phyloP scores from a whole-genome alignment of 2,888 invertebrate genomes.

The Andricus quercusramuli region DNA sequence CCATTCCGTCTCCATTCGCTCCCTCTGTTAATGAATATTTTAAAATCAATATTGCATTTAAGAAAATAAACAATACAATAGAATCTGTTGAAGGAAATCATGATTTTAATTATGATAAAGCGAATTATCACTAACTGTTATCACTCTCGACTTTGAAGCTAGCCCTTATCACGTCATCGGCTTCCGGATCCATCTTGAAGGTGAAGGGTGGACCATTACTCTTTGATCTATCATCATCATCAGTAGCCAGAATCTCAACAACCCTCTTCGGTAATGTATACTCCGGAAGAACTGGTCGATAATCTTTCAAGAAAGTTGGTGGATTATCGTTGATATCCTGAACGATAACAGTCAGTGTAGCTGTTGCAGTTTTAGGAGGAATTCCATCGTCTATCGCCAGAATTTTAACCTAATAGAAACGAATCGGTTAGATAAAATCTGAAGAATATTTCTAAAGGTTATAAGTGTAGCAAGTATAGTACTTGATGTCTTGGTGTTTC shows the following conservation, averaged over 20 bases:
- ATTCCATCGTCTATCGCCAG: slow-evolving; percentile 96
- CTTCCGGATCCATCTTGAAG: slow-evolving; percentile 94
- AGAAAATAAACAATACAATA: background rate
- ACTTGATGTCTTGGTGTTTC: slow-evolving; percentile 95
- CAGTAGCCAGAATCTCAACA: slow-evolving; percentile 95
- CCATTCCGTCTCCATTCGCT: slow-evolving; percentile 98
- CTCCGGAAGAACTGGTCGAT: slow-evolving; percentile 94
- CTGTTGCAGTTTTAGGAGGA: slow-evolving; percentile 95
- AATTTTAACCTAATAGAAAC: slow-evolving; percentile 86
- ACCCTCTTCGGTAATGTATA: slow-evolving; percentile 95
- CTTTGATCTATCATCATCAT: slow-evolving; percentile 95
- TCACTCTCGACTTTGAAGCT: slow-evolving; percentile 98
- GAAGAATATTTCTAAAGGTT: background rate
- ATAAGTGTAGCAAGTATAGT: slow-evolving; percentile 28
- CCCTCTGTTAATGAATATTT: slow-evolving; percentile 83
- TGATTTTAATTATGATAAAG: background rate
- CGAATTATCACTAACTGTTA: slow-evolving; percentile 85
- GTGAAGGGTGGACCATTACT: slow-evolving; percentile 98
- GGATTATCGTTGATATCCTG: slow-evolving; percentile 98
- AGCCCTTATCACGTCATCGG: slow-evolving; percentile 94
- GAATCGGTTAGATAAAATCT: background rate
- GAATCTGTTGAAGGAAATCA: background rate
- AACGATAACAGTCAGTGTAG: slow-evolving; percentile 95
- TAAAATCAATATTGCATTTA: background rate
- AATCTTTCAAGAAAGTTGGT: slow-evolving; percentile 95